Conservation (phyloP, 1,140 invertebrate genomes). For the Lethrus apterus region DNA sequence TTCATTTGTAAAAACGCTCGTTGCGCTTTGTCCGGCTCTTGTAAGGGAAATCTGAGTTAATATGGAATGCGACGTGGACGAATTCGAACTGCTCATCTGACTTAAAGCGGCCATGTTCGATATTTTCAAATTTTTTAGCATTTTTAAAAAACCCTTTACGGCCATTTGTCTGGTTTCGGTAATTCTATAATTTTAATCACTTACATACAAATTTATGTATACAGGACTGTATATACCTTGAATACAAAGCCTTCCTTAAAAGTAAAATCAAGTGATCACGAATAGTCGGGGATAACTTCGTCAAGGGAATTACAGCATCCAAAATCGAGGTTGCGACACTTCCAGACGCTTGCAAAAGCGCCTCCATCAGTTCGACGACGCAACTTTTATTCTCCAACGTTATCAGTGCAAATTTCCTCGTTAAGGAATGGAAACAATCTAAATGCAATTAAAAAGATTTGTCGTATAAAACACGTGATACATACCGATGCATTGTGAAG, state of each 20-base stretch:
- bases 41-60: conserved; percentile 45
- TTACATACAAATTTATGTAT: background rate
- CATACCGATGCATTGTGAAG: conserved; percentile 47
- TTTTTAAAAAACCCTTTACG: conserved; percentile 47
- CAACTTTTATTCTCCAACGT: conserved; percentile 44
- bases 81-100: conserved; percentile 36
- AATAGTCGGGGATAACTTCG: conserved; percentile 42
- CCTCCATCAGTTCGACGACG: conserved; percentile 45
- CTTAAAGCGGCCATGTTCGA: conserved; percentile 41
- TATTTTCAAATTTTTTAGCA: conserved; percentile 47
- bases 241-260: conserved; percentile 50
- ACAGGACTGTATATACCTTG: conserved; percentile 35
- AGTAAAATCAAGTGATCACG: conserved; percentile 48
- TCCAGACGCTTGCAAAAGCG: conserved; percentile 42
- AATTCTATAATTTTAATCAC: conserved; percentile 30
- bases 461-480: background rate
- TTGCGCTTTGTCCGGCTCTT: conserved; percentile 31
- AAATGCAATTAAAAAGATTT: background rate
- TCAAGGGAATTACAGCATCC: conserved; percentile 45
- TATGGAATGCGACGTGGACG: conserved; percentile 31
- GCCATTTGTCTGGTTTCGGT: conserved; percentile 46
- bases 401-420: conserved; percentile 41
- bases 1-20: conserved; percentile 43
- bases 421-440: conserved; percentile 49
- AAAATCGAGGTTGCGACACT: conserved; percentile 42